Conservation (phyloP, 2,888 invertebrate genomes). For the Patella caerulea region DNA sequence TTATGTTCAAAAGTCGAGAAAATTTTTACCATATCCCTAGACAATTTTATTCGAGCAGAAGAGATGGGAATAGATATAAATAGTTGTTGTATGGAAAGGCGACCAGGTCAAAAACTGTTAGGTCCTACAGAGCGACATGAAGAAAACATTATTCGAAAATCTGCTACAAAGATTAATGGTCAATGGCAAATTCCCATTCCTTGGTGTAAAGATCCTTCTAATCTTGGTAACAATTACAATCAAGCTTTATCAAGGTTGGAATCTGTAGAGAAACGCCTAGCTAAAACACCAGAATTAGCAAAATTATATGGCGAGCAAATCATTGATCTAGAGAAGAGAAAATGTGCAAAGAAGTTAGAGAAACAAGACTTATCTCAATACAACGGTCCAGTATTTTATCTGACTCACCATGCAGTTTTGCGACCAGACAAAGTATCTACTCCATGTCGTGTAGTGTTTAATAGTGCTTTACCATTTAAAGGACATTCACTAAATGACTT, state of each 20-base stretch:
- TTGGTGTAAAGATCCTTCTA: not conserved
- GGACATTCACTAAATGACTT: not conserved
- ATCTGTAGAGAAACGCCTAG: not conserved
- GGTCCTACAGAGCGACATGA: not conserved
- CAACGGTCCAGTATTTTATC: not conserved
- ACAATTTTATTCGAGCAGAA: conserved; percentile 2
- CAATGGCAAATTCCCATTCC: not conserved
- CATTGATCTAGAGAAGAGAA: not conserved
- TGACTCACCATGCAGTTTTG: not conserved
- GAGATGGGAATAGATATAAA: not conserved
- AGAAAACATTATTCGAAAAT: not conserved
- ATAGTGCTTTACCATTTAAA: not conserved
- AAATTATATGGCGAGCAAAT: not conserved
- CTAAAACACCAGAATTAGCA: not conserved
- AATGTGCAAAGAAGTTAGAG: not conserved
- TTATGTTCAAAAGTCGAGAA: not conserved
- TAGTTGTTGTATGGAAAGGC: not conserved
- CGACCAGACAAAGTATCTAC: not conserved
- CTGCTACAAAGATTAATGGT: not conserved
- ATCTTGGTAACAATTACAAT: not conserved
- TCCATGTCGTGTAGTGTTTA: not conserved
- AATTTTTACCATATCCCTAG: not conserved
- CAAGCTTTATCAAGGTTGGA: not conserved
- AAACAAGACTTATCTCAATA: not conserved
- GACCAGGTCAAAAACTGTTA: not conserved